These are phyloP conservation scores for Drosophila lutescens DNA, from an alignment of 2,888 invertebrate species.

Conservation along the genomic window DNA sequence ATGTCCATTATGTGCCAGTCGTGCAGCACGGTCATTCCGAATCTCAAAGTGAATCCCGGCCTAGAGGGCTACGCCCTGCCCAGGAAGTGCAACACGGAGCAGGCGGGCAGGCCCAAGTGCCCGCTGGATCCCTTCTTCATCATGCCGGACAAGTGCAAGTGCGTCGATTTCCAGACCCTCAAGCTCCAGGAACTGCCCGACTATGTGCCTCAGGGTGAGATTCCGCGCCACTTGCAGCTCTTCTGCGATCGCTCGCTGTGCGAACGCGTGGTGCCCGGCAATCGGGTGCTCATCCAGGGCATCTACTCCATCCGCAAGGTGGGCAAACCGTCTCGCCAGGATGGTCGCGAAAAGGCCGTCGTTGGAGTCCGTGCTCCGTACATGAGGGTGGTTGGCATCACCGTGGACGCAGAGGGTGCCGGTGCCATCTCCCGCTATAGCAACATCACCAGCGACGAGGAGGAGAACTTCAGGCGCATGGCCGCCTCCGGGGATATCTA, in stretches of 20 bases:
- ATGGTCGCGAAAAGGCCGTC: conserved; percentile 90
- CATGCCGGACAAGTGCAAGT: conserved; percentile 98
- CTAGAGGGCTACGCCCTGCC: conserved; percentile 98
- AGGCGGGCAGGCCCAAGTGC: conserved; percentile 95
- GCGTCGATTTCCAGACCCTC: conserved; percentile 99
- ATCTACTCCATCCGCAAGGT: conserved; percentile 97
- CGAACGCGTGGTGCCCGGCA: conserved; percentile 98
- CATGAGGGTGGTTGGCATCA: conserved; percentile 96
- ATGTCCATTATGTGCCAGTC: conserved; percentile 98
- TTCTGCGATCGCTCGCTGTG: conserved; percentile 97
- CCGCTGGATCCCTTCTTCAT: conserved; percentile 99
- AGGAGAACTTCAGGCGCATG: conserved; percentile 87
- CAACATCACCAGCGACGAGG: conserved; percentile 89
- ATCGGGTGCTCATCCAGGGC: conserved; percentile 95
- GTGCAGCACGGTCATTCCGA: conserved; percentile 94
- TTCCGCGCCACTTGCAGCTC: conserved; percentile 97
- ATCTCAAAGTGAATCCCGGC: conserved; percentile 96
- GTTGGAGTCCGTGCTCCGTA: conserved; percentile 98
- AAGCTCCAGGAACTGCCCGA: conserved; percentile 99
- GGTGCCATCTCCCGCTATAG: conserved; percentile 86
- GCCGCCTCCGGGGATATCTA: conserved; percentile 94
- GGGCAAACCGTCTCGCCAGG: conserved; percentile 87
- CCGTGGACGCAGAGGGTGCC: conserved; percentile 92
- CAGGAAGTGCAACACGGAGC: conserved; percentile 97
- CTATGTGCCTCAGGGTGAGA: conserved; percentile 95